Evolutionary conservation across 2,888 invertebrate genomes (phyloP), one percentile per base, ranked within the genome.

Genomic region (Latheticus oryzae): DNA sequence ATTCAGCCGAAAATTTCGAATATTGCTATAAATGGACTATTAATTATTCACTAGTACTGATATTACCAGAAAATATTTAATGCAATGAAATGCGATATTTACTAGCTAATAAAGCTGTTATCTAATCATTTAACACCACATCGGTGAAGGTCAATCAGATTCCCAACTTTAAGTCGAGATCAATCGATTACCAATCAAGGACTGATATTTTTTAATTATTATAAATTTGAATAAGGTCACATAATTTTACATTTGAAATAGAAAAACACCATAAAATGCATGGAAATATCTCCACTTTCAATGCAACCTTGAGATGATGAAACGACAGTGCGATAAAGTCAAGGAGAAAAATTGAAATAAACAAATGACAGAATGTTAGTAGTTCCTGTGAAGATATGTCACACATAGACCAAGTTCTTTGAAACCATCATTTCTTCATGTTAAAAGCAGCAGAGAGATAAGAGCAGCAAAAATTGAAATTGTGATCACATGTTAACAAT

Each of bases 161-260:
- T 40, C n/a, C n/a, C n/a, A n/a, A 37, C 37, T 19, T 37, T 7
- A 21, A 24, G 38, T 19, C 8, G 21, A 45, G 45, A 45, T 45
- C 30, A 45, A 45, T 45, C 45, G 45, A 45, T 45, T 45, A 35
- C 28, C 33, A 33, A 5, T 16, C 47, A 47, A 47, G 47, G 47
- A 35, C 47, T 35, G 33, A 4, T n/a, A n/a, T 35, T 47, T 16
- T 23, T 33, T 9, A 40, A 42, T 26, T 26, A 26, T 9, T 42
- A 42, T 42, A 42, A 47, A 47, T 33, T 35, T 21, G 21, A 28
- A 33, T 35, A 47, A 47, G 47, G 47, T 35, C 47, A 33, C 33
- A 35, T 35, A 47, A 24, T 33, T 30, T 47, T 32, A 8, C 33
- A 47, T 47, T 24, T 24, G 17, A 33, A 47, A 24, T 13, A 8